These are phyloP conservation scores for Ruditapes philippinarum DNA, from an alignment of 1,140 invertebrate genomes.

Conservation along the genomic window DNA sequence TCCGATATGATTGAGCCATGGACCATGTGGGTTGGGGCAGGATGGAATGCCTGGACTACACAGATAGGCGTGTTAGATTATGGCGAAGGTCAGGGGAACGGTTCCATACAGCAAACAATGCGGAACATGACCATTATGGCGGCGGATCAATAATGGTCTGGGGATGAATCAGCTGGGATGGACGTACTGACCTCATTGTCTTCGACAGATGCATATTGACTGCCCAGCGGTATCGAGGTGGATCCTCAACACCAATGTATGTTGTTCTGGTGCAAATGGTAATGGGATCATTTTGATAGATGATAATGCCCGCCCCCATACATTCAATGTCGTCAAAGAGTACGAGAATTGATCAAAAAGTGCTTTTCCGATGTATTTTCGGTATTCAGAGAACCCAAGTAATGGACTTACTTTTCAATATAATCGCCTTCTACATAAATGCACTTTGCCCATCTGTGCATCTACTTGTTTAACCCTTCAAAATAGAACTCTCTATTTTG, in stretches of 20 bases:
- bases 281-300: not conserved
- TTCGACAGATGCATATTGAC: conserved; percentile 22
- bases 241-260: not conserved
- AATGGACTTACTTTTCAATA: no score
- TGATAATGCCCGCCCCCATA: conserved; percentile 8
- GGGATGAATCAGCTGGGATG: conserved; percentile 14
- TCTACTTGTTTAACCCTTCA: no score
- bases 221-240: not conserved
- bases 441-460: no score
- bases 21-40: conserved; percentile 26
- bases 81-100: conserved; percentile 15
- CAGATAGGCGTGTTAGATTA: conserved; percentile 29
- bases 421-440: no score
- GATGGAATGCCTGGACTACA: conserved; percentile 22
- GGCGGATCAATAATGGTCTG: not conserved
- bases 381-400: no score
- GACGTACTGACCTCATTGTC: conserved; percentile 27
- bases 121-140: not conserved
- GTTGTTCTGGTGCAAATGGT: not conserved
- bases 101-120: conserved; percentile 31
- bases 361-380: no score
- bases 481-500: no score
- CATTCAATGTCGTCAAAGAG: not conserved
- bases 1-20: conserved; percentile 8
- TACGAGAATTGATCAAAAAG: no score